Evolutionary conservation across 92 coral and sea anemone genomes (phyloP), one percentile per base, ranked within the genome.

Genomic region (Porites evermanni): DNA sequence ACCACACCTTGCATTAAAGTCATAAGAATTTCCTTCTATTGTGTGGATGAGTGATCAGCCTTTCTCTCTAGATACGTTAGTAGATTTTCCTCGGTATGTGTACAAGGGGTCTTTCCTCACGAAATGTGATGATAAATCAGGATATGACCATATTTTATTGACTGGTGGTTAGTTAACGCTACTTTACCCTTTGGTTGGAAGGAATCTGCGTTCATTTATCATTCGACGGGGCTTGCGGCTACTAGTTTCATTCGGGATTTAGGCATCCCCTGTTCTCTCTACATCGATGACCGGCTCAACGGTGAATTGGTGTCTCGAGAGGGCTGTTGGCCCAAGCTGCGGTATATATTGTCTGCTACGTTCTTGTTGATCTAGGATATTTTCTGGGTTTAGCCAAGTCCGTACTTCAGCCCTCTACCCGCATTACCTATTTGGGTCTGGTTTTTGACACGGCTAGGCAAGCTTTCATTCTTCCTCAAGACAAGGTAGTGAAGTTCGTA

Each of bases 31-130:
- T 29, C 32, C 32, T 29, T 29, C 32, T 29, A 29, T 29, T 29
- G 32, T 29, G 32, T 29, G 88, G 88, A 85, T 85, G 84, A 75
- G 32, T 19, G 73, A 85, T 21, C 26, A 44, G 85, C 88, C 7
- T 54, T 78, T 78, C 20, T 17, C 70, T 7, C 53, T 56, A 17
- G 70, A 23, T 12, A 58, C 13, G 19, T 24, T 73, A 12, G 19
- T n/a, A n/a, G 72, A 54, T 10, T 54, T 64, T 9, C 2, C 82
- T n/a, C 19, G 17, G 9, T 53, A 78, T 78, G 76, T 52, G 29
- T 78, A 78, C 53, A 32, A 3, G 64, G 70, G 70, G 12, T 78
- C 75, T 7, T 53, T 17, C 32, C 26, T 78, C 14, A 12, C 83
- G 3, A 63, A 79, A 79, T 6, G n/a, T 17, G 75, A 79, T 17